These are phyloP conservation scores for Temnothorax curvispinosus DNA, from an alignment of 1,140 invertebrate species.

Conservation along the genomic window DNA sequence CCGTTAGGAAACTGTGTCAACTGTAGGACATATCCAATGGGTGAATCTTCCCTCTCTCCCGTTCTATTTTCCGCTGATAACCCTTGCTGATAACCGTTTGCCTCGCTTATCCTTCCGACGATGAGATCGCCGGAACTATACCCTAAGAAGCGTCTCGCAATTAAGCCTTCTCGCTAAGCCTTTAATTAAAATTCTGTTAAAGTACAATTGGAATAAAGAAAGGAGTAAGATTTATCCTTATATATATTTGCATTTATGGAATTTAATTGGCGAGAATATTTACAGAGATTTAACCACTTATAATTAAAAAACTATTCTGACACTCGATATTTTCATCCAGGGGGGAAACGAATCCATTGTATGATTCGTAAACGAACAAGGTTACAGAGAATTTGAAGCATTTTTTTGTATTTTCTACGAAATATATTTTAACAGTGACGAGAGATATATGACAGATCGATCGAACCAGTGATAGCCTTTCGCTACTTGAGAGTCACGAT, in stretches of 20 bases:
- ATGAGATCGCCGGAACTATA: neutral
- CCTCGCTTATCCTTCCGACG: constrained; percentile 37
- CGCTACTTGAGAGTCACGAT: too few relatives aligned
- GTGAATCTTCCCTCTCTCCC: constrained; percentile 57
- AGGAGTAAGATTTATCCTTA: neutral
- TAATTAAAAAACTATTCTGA: neutral
- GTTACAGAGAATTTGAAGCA: neutral
- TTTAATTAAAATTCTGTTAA: constrained; percentile 49
- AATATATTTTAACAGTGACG: neutral
- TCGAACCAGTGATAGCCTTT: too few relatives aligned
- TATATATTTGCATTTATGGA: constrained; percentile 5
- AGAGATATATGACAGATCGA: too few relatives aligned
- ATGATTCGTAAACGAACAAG: neutral
- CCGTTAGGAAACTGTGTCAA: constrained; percentile 66
- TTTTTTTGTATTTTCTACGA: neutral
- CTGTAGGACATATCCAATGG: constrained; percentile 50
- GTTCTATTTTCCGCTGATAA: constrained; percentile 45
- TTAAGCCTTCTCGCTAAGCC: neutral
- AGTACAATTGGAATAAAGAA: constrained; percentile 12
- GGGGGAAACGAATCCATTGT: neutral
- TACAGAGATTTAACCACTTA: neutral
- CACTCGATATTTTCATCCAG: neutral
- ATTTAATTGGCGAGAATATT: neutral
- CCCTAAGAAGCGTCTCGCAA: neutral
- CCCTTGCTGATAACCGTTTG: neutral